Evolutionary conservation across 2,888 invertebrate species (phyloP).

Genomic region (Teleiodes luculella): DNA sequence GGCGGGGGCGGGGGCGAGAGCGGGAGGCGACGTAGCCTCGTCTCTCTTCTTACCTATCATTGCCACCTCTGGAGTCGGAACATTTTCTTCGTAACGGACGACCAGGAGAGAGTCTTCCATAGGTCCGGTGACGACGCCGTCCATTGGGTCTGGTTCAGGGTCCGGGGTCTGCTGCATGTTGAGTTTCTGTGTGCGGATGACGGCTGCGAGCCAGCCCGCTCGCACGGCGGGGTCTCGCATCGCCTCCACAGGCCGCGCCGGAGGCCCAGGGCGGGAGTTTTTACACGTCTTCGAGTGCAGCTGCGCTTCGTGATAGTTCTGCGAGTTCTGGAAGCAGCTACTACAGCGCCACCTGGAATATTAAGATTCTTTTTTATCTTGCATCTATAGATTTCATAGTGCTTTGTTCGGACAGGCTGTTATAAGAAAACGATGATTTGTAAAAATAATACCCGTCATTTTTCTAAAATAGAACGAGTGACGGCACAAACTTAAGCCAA

Average conservation of each 20-base stretch:
- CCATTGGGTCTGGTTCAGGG: slow-evolving; percentile 5
- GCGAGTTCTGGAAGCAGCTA: slow-evolving; percentile 46
- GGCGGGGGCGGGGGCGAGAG: slow-evolving; percentile 15
- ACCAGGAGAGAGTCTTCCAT: slow-evolving; percentile 57
- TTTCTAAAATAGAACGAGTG: neutral
- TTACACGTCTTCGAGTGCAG: slow-evolving; percentile 60
- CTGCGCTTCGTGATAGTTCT: slow-evolving; percentile 63
- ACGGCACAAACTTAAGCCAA: too few relatives aligned
- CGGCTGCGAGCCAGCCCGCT: slow-evolving; percentile 48
- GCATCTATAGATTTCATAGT: too few relatives aligned
- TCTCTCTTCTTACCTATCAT: slow-evolving; percentile 21
- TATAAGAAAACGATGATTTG: too few relatives aligned
- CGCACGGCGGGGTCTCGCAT: slow-evolving; percentile 43
- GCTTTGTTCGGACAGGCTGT: too few relatives aligned
- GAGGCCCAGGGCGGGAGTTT: slow-evolving; percentile 36
- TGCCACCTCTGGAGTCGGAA: slow-evolving; percentile 42
- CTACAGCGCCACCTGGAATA: slow-evolving; percentile 64
- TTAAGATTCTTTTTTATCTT: too few relatives aligned
- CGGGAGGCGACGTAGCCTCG: neutral
- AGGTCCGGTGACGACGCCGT: slow-evolving; percentile 8
- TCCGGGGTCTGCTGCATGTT: slow-evolving; percentile 29
- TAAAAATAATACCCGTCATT: too few relatives aligned
- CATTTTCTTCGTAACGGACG: slow-evolving; percentile 54
- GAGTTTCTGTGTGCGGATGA: slow-evolving; percentile 42
- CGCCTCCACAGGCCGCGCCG: slow-evolving; percentile 48